A percentile compares a stretch with the other conserved stretches of the same genome.
These are phyloP conservation scores for Adineta ricciae DNA, from an alignment of 2,888 invertebrate genomes.

Conservation along the genomic window DNA sequence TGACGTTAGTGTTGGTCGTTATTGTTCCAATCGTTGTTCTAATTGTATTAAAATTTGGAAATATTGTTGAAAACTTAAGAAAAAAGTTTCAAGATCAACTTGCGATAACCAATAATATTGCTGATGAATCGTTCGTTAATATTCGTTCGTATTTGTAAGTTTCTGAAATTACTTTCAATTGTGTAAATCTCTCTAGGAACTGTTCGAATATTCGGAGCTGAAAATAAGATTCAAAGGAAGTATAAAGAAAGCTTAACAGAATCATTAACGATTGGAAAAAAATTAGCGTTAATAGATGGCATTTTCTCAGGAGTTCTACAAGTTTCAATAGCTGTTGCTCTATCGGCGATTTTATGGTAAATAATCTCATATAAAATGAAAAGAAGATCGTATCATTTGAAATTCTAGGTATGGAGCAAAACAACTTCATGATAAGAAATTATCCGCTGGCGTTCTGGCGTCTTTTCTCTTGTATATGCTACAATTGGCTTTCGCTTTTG, in stretches of 20 bases:
- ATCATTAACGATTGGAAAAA: slow-evolving; percentile 44
- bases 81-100: slow-evolving; percentile 45
- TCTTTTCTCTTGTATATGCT: slow-evolving; percentile 47
- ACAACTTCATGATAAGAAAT: slow-evolving; percentile 41
- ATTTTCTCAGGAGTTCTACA: slow-evolving; percentile 39
- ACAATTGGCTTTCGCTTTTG: slow-evolving; percentile 45
- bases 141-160: slow-evolving; percentile 33
- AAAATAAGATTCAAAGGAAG: slow-evolving; percentile 38
- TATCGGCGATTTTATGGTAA: slow-evolving; percentile 42
- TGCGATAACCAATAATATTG: slow-evolving; percentile 45
- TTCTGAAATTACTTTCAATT: background rate
- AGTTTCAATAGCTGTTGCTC: slow-evolving; percentile 41
- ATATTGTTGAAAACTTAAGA: slow-evolving; percentile 42
- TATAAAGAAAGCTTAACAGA: slow-evolving; percentile 41
- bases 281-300: slow-evolving; percentile 43
- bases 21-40: slow-evolving; percentile 44
- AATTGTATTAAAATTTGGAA: slow-evolving; percentile 46
- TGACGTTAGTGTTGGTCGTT: slow-evolving; percentile 45
- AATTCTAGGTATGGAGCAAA: slow-evolving; percentile 45
- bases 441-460: slow-evolving; percentile 44
- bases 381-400: no score
- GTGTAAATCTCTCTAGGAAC: slow-evolving; percentile 38
- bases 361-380: no score
- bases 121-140: slow-evolving; percentile 45
- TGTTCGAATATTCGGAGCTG: slow-evolving; percentile 44